Conservation (phyloP, 2,888 invertebrate species). For the Plusia festucae region DNA sequence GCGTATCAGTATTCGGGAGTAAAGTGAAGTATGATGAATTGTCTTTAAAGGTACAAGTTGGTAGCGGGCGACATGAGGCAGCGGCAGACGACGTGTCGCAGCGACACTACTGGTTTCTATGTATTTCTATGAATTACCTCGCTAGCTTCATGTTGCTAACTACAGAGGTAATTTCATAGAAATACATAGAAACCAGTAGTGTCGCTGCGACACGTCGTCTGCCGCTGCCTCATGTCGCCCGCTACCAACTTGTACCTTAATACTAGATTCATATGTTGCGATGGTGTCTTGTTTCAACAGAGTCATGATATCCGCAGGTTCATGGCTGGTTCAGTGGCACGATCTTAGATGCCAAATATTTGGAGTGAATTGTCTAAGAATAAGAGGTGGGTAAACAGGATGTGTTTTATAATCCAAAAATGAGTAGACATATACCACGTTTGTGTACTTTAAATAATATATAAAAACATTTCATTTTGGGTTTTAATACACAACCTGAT, state of each 20-base stretch:
- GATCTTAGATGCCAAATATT: slow-evolving; percentile 23
- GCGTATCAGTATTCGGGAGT: no score
- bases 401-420: slow-evolving; percentile 36
- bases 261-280: background rate
- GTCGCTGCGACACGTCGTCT: no score
- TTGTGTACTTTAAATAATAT: background rate
- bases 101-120: no score
- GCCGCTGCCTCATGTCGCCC: no score
- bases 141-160: no score
- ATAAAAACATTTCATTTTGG: slow-evolving; percentile 12
- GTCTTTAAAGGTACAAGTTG: no score
- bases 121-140: slow-evolving; percentile 3
- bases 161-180: no score
- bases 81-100: no score
- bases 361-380: slow-evolving; percentile 18
- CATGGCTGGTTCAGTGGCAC: slow-evolving; percentile 35
- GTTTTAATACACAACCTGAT: slow-evolving; percentile 35
- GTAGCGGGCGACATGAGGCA: no score
- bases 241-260: no score
- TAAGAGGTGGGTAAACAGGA: slow-evolving; percentile 39
- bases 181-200: no score
- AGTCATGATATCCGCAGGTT: slow-evolving; percentile 42
- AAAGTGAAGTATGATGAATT: no score
- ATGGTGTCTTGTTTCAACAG: slow-evolving; percentile 3
- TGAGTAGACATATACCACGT: background rate